phyloP scores from a whole-genome alignment of 2,113 vertebrate species.

The Eulemur rufifrons region DNA sequence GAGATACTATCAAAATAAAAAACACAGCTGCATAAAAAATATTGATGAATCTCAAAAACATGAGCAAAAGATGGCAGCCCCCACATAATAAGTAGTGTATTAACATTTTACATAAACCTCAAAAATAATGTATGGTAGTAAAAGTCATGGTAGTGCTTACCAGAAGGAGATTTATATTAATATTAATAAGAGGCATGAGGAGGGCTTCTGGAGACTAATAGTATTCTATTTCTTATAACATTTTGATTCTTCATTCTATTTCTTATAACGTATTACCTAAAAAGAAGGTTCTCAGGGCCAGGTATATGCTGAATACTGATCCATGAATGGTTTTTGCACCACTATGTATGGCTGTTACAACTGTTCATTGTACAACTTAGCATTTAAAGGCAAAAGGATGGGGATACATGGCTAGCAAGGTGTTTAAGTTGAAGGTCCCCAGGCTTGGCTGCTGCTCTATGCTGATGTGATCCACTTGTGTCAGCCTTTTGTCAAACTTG shows the following conservation, averaged over 20 bases:
- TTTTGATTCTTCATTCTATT: neutral
- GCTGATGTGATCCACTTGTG: neutral
- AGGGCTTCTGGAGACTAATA: neutral
- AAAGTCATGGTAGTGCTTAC: neutral
- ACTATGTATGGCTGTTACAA: neutral
- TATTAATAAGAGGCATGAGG: neutral
- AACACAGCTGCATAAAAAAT: neutral
- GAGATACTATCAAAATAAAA: neutral
- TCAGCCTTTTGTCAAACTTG: neutral
- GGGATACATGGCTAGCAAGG: neutral
- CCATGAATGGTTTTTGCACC: too few species aligned
- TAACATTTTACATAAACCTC: neutral
- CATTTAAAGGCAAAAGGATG: neutral
- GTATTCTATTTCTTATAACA: neutral
- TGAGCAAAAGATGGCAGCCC: neutral
- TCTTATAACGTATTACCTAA: neutral
- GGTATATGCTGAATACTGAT: neutral
- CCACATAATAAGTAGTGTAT: neutral
- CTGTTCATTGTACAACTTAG: neutral
- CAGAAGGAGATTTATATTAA: neutral
- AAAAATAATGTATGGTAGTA: neutral
- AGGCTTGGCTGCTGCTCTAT: neutral
- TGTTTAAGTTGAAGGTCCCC: neutral
- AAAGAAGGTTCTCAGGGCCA: neutral
- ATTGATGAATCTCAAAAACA: neutral